Base-by-base conservation (phyloP, 2,797 vertebrate species). In the Ibycter americanus region DNA sequence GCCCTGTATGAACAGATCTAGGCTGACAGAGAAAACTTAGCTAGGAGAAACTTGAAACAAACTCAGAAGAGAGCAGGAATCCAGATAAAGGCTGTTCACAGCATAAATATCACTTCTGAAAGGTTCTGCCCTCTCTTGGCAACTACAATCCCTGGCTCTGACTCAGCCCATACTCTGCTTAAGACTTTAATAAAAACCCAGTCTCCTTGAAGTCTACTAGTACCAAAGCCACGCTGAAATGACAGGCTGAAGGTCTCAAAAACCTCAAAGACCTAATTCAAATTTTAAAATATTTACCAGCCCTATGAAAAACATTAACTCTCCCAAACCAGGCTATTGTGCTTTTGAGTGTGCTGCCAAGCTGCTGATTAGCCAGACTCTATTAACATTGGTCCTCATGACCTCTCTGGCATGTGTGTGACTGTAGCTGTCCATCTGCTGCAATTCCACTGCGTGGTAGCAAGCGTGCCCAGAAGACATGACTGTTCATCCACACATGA, bases 401-500 rank as follows among this genome's bases (percentile, higher is more conserved):
- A 96, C 95, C 93, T 9, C 62, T 23, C 58, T 79, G 96, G 94
- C 87, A 97, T 73, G 92, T 26, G 22, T 9, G 11, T 82, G 86
- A 66, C 80, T 72, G n/a, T 23, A 72, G 83, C 76, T 96, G 90
- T 73, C 93, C 96, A 91, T 82, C 93, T 95, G 90, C 65, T 77
- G 90, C 80, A 86, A 96, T 96, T 93, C 90, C 62, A 29, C 66
- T 52, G 66, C 62, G 79, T 59, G 86, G 72, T 70, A 84, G 90
- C 76, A 90, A 91, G 83, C 32, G 2, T 27, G 82, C 79, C 47
- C 79, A 93, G 44, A 63, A 78, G 31, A 71, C 67, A 66, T 1
- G 58, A 76, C 85, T 85, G 92, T 23, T 88, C 96, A 93, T 77
- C 77, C 83, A 67, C 55, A 87, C 51, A 94, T 58, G 79, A 2